Evolutionary conservation across 1,140 invertebrate species (phyloP).

Genomic region (Drosophila ironensis): DNA sequence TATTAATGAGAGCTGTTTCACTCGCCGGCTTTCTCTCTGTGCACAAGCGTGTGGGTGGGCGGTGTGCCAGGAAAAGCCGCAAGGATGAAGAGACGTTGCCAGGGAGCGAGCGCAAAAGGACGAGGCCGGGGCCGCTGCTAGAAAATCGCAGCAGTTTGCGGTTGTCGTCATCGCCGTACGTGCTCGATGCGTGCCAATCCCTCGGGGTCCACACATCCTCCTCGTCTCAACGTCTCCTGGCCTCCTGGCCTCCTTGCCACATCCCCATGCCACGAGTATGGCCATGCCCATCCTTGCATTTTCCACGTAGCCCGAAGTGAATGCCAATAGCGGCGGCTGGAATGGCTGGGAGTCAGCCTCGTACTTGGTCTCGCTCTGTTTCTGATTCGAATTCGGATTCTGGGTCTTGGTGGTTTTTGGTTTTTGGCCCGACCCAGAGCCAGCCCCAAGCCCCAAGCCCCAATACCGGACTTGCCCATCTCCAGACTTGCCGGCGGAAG

Average conservation of each 20-base stretch:
- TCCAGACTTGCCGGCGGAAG: slow-evolving; percentile 7
- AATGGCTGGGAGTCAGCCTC: slow-evolving; percentile 2
- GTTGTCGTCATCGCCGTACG: slow-evolving; percentile 67
- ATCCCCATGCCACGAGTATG: background rate
- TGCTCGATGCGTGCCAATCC: slow-evolving; percentile 73
- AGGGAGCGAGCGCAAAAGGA: background rate
- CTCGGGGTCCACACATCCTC: slow-evolving; percentile 34
- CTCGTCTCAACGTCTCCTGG: too few species aligned
- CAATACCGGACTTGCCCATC: too few species aligned
- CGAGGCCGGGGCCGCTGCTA: slow-evolving; percentile 37
- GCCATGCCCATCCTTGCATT: background rate
- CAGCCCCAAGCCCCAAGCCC: background rate
- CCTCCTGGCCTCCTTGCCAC: too few species aligned
- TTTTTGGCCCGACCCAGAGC: slow-evolving; percentile 20
- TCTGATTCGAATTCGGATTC: slow-evolving; percentile 3
- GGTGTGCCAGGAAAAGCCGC: slow-evolving; percentile 12
- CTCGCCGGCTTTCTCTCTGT: background rate
- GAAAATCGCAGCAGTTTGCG: slow-evolving; percentile 58
- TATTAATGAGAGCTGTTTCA: background rate
- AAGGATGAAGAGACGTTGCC: background rate
- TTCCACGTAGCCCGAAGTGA: slow-evolving; percentile 2
- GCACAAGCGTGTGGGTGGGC: slow-evolving; percentile 6
- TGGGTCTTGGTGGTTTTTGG: slow-evolving; percentile 27
- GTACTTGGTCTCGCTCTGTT: slow-evolving; percentile 34
- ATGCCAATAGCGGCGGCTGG: slow-evolving; percentile 8